Evolutionary conservation across 2,113 vertebrate species (phyloP).

Genomic region (Narcine bancroftii): DNA sequence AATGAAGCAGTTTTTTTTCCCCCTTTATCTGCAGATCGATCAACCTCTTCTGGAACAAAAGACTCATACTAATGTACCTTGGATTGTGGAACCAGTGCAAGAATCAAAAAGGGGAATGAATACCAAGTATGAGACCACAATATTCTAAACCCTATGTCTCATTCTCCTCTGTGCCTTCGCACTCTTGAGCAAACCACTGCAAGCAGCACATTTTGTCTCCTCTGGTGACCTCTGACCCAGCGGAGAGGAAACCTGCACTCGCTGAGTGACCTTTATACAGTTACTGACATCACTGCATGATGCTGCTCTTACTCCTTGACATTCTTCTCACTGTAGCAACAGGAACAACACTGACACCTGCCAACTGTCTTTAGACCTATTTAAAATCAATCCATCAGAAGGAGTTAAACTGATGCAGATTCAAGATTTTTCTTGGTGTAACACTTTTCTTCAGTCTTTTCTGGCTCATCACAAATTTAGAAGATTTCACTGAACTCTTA

Average conservation of each 20-base stretch:
- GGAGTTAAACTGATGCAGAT: conserved; percentile 49
- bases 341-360: conserved; percentile 61
- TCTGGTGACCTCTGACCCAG: conserved; percentile 65
- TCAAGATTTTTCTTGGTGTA: conserved; percentile 52
- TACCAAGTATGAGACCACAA: conserved; percentile 99
- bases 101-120: conserved; percentile 98
- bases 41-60: conserved; percentile 91
- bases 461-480: conserved; percentile 69
- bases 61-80: conserved; percentile 92
- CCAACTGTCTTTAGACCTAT: conserved; percentile 63
- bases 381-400: conserved; percentile 61
- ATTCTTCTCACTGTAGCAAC: conserved; percentile 58
- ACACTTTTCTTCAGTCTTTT: conserved; percentile 64
- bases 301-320: conserved; percentile 67
- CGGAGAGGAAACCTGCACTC: conserved; percentile 69
- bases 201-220: conserved; percentile 68
- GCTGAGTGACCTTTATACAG: conserved; percentile 64
- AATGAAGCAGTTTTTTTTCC: background rate
- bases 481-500: conserved; percentile 69
- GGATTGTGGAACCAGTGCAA: conserved; percentile 98
- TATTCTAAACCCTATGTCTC: conserved; percentile 88
- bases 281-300: conserved; percentile 68
- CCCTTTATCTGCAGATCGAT: conserved; percentile 82
- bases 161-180: conserved; percentile 84
- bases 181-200: conserved; percentile 63